Percentiles rank a stretch among this genome's conserved stretches.
These are phyloP conservation scores for Taxidea taxus DNA, from an alignment of 2,113 vertebrate genomes.

Conservation along the genomic window DNA sequence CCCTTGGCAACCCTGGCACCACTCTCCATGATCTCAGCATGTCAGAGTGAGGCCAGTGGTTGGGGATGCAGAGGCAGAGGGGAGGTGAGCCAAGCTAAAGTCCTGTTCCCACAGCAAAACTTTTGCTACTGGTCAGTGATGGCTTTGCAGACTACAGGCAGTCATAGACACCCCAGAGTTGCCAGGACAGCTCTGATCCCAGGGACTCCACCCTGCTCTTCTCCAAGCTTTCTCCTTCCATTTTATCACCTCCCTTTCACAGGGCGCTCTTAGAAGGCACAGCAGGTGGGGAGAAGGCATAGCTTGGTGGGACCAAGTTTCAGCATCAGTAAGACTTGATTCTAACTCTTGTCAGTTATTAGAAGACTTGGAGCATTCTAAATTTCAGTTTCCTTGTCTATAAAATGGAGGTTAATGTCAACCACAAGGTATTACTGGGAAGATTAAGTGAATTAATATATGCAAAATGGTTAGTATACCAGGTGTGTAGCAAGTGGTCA, in stretches of 20 bases:
- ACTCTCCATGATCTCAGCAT: neutral
- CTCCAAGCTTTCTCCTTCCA: neutral
- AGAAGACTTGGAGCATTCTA: neutral
- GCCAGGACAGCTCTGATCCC: neutral
- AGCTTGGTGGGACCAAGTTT: neutral
- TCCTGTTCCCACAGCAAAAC: neutral
- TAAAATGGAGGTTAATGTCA: neutral
- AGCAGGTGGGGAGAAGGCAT: neutral
- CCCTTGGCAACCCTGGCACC: neutral
- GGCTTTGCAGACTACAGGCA: neutral
- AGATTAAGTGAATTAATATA: neutral
- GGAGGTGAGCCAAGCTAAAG: neutral
- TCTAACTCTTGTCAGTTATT: neutral
- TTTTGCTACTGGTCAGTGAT: neutral
- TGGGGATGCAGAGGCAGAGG: neutral
- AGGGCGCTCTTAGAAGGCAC: neutral
- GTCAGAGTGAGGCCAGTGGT: neutral
- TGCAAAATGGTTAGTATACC: neutral
- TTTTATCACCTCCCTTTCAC: neutral
- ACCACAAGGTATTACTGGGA: neutral
- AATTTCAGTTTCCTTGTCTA: neutral
- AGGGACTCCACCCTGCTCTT: neutral
- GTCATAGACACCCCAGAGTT: neutral
- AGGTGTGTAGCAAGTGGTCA: neutral
- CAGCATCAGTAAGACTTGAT: neutral